These are phyloP conservation scores for Aramus guarauna DNA, from an alignment of 2,113 vertebrate genomes.

Conservation along the genomic window DNA sequence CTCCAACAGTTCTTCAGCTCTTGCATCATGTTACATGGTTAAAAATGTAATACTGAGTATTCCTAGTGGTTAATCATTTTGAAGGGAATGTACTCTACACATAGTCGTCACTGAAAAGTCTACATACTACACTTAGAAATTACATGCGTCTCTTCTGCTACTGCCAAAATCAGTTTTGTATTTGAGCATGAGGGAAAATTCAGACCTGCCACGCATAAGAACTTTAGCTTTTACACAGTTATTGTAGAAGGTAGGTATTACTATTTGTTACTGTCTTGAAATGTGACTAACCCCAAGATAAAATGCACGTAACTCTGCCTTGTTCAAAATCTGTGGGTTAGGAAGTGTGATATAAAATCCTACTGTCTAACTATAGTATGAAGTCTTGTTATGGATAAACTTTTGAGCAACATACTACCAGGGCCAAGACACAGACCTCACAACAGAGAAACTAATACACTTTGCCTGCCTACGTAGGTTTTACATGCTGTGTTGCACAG, in stretches of 20 bases:
- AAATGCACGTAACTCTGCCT: not conserved
- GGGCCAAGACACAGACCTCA: not conserved
- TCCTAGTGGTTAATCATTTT: not conserved
- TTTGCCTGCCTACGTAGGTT: not conserved
- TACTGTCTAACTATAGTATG: too few relatives aligned
- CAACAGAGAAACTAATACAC: not conserved
- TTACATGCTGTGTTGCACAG: not conserved
- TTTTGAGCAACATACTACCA: not conserved
- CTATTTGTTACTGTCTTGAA: not conserved
- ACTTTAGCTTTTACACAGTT: not conserved
- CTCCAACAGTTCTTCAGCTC: not conserved
- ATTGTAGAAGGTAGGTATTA: fast-evolving
- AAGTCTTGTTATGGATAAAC: fast-evolving
- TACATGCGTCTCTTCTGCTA: not conserved
- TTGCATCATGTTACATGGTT: not conserved
- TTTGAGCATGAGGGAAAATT: not conserved
- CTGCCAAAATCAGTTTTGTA: not conserved
- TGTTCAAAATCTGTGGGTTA: not conserved
- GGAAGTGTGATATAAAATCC: not conserved
- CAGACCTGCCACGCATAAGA: not conserved
- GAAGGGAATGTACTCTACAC: not conserved
- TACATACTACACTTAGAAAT: fast-evolving
- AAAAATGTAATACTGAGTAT: not conserved
- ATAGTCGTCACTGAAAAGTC: fast-evolving
- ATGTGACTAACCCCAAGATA: not conserved